Conservation (phyloP, 1,140 invertebrate genomes). For the Aphidius gifuensis region DNA sequence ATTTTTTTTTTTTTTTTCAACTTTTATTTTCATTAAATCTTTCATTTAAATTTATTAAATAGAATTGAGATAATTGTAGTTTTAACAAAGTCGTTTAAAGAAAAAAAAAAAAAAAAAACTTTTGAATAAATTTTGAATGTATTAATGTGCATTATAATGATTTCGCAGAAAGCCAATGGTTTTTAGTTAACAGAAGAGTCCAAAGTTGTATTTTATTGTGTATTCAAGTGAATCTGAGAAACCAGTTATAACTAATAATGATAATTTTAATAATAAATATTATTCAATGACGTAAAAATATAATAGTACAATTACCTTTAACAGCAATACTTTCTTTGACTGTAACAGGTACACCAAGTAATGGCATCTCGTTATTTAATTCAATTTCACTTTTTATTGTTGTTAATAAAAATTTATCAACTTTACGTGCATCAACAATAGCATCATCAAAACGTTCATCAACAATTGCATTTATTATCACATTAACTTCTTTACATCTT, state of each 20-base stretch:
- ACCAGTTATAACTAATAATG: no score
- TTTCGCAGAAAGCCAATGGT: not conserved
- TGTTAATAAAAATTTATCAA: constrained; percentile 52
- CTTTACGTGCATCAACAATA: constrained; percentile 57
- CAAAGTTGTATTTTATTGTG: not conserved
- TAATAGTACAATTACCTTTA: constrained; percentile 49
- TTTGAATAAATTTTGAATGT: no score
- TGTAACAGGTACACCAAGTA: constrained; percentile 67
- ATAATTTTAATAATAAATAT: no score
- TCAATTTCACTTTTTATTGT: constrained; percentile 49
- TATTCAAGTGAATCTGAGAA: not conserved
- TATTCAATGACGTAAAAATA: no score
- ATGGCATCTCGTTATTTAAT: constrained; percentile 57
- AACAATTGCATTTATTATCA: constrained; percentile 67
- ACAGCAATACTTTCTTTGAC: constrained; percentile 68
- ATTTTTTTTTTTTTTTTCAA: no score
- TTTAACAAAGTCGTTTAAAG: no score
- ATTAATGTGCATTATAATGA: no score
- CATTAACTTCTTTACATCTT: constrained; percentile 66
- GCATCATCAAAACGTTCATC: constrained; percentile 65
- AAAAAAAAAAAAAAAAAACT: no score
- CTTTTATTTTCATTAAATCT: no score
- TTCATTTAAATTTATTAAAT: no score
- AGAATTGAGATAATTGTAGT: no score
- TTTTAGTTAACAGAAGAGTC: not conserved